Percentiles rank a stretch among this genome's conserved stretches.
phyloP scores from a whole-genome alignment of 2,888 invertebrate genomes.

The Phania funesta region DNA sequence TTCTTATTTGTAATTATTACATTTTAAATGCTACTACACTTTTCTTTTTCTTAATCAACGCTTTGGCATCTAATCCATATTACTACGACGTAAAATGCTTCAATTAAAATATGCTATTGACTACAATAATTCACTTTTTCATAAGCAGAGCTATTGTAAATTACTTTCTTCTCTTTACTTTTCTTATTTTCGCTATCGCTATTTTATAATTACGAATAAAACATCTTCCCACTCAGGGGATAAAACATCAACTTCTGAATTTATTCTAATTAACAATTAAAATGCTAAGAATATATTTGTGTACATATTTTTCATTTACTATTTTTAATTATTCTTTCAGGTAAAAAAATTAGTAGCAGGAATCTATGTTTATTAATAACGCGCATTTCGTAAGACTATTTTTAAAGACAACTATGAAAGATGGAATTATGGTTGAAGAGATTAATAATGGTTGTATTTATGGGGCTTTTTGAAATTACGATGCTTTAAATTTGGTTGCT shows the following conservation, averaged over 20 bases:
- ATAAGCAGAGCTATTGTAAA: slow-evolving; percentile 26
- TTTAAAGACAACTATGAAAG: no score
- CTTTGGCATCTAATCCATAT: no score
- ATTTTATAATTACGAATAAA: slow-evolving; percentile 60
- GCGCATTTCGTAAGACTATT: neutral
- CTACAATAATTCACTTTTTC: no score
- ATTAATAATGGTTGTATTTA: no score
- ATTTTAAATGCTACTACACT: no score
- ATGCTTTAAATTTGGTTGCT: no score
- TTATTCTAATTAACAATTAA: slow-evolving; percentile 60
- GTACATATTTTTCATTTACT: neutral
- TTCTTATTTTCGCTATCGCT: slow-evolving; percentile 7
- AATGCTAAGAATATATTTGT: slow-evolving; percentile 28
- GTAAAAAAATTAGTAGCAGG: neutral
- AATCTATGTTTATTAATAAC: neutral
- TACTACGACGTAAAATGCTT: no score
- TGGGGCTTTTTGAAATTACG: no score
- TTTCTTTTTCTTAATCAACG: no score
- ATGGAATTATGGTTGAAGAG: no score
- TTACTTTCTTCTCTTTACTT: neutral
- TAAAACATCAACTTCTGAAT: slow-evolving; percentile 40
- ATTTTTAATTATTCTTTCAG: neutral
- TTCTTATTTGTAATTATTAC: no score
- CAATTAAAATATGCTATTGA: no score
- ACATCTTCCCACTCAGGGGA: slow-evolving; percentile 21